Conservation (phyloP, 2,888 invertebrate genomes). For the Deladenus siricidicola region DNA sequence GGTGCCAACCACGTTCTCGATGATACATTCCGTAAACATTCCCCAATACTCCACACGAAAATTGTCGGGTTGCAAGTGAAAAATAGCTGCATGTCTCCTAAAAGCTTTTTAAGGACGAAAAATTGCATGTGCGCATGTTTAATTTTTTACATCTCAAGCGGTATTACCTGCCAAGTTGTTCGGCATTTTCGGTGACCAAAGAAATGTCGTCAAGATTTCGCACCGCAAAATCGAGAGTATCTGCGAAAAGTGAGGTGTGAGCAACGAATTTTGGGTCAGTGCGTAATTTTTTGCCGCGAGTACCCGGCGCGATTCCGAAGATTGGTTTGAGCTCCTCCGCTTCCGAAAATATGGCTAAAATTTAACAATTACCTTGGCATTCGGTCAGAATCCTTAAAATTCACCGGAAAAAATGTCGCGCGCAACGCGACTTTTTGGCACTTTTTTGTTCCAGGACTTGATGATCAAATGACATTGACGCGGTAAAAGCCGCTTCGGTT, state of each 20-base stretch:
- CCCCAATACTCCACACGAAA: slow-evolving; percentile 30
- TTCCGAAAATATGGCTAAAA: slow-evolving; percentile 31
- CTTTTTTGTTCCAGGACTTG: slow-evolving; percentile 30
- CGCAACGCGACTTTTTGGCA: slow-evolving; percentile 24
- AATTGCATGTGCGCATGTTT: background rate
- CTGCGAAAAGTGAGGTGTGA: slow-evolving; percentile 30
- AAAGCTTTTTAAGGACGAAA: slow-evolving; percentile 7
- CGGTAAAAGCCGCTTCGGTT: slow-evolving; percentile 29
- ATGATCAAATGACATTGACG: slow-evolving; percentile 32
- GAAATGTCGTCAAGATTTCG: slow-evolving; percentile 32
- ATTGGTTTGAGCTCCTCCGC: slow-evolving; percentile 30
- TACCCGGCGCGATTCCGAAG: slow-evolving; percentile 25
- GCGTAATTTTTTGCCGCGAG: slow-evolving; percentile 26
- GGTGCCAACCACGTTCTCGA: slow-evolving; percentile 15
- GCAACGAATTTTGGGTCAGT: slow-evolving; percentile 27
- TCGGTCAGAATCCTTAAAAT: background rate
- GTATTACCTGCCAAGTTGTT: slow-evolving; percentile 30
- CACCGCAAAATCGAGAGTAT: slow-evolving; percentile 35
- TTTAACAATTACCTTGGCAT: background rate
- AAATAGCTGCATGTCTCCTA: slow-evolving; percentile 26
- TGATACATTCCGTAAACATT: slow-evolving; percentile 33
- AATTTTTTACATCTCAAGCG: too few relatives aligned
- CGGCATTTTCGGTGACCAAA: slow-evolving; percentile 33
- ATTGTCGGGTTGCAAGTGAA: slow-evolving; percentile 20
- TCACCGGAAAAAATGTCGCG: slow-evolving; percentile 31